Evolutionary conservation across 2,888 invertebrate species (phyloP).

Genomic region (Apantesis nais): DNA sequence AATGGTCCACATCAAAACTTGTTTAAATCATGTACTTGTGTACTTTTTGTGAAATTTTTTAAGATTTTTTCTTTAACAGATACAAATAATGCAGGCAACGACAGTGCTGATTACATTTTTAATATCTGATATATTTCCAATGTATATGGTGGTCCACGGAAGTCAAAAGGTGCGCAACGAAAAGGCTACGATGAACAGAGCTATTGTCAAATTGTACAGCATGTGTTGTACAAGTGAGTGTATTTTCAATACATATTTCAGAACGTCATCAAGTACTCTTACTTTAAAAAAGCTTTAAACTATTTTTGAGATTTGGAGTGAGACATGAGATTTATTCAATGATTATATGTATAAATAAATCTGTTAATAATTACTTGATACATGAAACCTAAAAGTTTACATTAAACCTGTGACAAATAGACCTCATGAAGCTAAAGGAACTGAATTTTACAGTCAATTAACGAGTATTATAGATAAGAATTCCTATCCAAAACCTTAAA

Average conservation of each 20-base stretch:
- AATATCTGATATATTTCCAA: background rate
- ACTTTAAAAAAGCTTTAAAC: no score
- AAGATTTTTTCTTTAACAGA: background rate
- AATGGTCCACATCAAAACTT: background rate
- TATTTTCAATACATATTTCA: background rate
- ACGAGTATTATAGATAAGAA: no score
- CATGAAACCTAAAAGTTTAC: no score
- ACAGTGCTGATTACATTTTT: background rate
- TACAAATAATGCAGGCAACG: accelerated
- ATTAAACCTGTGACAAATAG: no score
- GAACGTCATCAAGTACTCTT: no score
- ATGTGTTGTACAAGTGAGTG: background rate
- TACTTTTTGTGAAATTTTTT: background rate
- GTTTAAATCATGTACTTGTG: background rate
- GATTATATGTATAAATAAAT: no score
- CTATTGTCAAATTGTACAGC: background rate
- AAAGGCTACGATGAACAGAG: background rate
- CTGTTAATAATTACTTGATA: no score
- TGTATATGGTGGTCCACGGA: background rate
- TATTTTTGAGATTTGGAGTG: no score
- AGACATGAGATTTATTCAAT: no score
- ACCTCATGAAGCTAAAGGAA: no score
- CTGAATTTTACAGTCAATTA: no score
- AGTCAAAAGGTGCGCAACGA: constrained; percentile 1
- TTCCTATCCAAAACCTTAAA: no score